Evolutionary conservation across 2,888 invertebrate species (phyloP), one percentile per base, ranked within the genome.

Genomic region (Netelia virgata): DNA sequence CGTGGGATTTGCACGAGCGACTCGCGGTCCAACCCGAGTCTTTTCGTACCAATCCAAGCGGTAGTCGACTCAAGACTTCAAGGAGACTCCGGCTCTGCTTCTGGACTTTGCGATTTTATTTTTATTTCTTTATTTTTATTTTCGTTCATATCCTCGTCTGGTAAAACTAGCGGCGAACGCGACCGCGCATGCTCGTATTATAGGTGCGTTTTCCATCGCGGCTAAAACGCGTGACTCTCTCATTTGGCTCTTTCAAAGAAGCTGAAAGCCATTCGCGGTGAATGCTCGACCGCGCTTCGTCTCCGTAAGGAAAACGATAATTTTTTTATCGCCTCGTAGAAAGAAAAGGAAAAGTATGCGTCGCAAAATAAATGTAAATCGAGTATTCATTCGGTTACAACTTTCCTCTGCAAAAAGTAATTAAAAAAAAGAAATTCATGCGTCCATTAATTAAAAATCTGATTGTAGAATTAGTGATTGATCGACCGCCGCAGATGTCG

Each of bases 1-100:
- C 47, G 75, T 55, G 16, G 47, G 64, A 20, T 72, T 68, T 47
- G 47, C 64, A 28, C 57, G 14, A 23, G 47, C 72, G 10, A 14
- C 66, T 66, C 75, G 47, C 77, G 69, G 69, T 73, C 69, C 50
- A 47, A 55, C 73, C 36, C 36, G 36, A 36, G 68, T 64, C 69
- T 84, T 76, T 74, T 64, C 81, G 77, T 77, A 50, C 63, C 47
- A 74, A 69, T 68, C 64, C 69, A 55, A 64, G 81, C 64, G 53
- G 74, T 77, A 77, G 77, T 78, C 81, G 84, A 81, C 81, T 84
- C 76, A 74, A 73, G 81, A 77, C 80, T 84, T 81, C 74, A 73
- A 84, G 84, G 57, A 76, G 84, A 76, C 73, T 76, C 61, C 55
- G 28, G n/a, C 23, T 47, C 36, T 61, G 47, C 18, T 72, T 75